These are phyloP conservation scores for Drosophila meridionalis DNA, from an alignment of 2,888 invertebrate genomes.

Conservation along the genomic window DNA sequence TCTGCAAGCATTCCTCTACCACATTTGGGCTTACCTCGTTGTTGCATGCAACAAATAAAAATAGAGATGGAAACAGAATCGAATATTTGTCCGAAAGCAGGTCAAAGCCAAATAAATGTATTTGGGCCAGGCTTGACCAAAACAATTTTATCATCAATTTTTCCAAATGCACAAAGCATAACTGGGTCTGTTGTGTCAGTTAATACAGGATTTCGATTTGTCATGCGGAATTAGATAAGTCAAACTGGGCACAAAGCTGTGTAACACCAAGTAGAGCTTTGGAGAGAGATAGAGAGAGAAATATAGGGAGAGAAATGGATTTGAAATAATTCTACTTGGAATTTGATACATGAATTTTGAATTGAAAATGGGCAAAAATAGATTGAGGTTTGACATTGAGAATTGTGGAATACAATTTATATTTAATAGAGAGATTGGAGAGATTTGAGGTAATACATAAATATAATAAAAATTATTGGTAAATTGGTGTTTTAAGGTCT, in stretches of 20 bases:
- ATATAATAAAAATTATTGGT: too few species aligned
- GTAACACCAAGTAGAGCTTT: not conserved
- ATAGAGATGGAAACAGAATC: not conserved
- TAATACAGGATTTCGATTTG: not conserved
- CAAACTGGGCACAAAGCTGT: not conserved
- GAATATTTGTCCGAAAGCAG: not conserved
- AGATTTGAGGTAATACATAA: too few species aligned
- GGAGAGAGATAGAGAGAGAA: not conserved
- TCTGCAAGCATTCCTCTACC: not conserved
- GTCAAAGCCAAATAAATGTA: slow-evolving; percentile 5
- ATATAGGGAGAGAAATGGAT: not conserved
- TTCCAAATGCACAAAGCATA: not conserved
- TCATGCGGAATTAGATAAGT: not conserved
- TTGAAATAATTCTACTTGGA: not conserved
- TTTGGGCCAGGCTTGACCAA: not conserved
- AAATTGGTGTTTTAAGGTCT: too few species aligned
- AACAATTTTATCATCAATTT: not conserved
- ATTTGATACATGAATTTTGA: not conserved
- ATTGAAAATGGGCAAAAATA: not conserved
- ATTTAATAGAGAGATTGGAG: not conserved
- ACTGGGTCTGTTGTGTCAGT: not conserved
- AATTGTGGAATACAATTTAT: not conserved
- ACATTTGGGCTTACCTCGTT: slow-evolving; percentile 1
- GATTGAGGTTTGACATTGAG: not conserved
- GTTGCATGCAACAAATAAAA: not conserved